These are phyloP conservation scores for Tiphia femorata DNA, from an alignment of 2,888 invertebrate genomes.

Conservation along the genomic window DNA sequence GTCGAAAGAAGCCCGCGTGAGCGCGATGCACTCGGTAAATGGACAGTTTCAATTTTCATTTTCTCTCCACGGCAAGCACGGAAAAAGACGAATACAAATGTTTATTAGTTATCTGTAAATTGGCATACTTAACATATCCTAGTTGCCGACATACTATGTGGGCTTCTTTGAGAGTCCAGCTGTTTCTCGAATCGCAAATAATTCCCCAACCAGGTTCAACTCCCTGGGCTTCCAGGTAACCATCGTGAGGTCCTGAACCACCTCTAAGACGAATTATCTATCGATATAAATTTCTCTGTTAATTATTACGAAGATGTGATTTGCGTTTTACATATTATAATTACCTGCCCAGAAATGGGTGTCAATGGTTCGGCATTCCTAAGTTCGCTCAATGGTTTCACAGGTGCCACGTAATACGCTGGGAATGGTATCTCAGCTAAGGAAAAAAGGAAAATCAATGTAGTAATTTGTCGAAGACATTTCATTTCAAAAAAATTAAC, in stretches of 20 bases:
- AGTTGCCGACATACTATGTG: conserved; percentile 71
- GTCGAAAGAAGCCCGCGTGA: background rate
- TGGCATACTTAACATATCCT: conserved; percentile 68
- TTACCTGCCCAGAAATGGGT: conserved; percentile 62
- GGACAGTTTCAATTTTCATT: background rate
- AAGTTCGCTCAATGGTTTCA: conserved; percentile 45
- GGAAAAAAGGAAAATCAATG: background rate
- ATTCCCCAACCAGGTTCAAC: conserved; percentile 69
- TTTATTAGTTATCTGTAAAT: background rate
- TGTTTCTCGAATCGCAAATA: conserved; percentile 69
- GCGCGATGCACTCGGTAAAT: background rate
- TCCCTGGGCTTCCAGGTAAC: conserved; percentile 69
- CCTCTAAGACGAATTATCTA: conserved; percentile 69
- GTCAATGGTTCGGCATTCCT: conserved; percentile 36
- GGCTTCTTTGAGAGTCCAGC: conserved; percentile 71
- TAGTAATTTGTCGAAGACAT: background rate
- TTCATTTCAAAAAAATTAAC: background rate
- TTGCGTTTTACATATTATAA: too few species aligned
- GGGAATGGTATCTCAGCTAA: conserved; percentile 59
- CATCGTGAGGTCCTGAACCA: conserved; percentile 66
- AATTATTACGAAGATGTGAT: background rate
- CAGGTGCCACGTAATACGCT: conserved; percentile 53
- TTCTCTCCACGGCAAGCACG: too few species aligned
- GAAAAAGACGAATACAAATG: too few species aligned
- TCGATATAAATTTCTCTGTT: conserved; percentile 6